Evolutionary conservation across 2,797 vertebrate genomes (phyloP).

Genomic region (Thamnophis elegans): DNA sequence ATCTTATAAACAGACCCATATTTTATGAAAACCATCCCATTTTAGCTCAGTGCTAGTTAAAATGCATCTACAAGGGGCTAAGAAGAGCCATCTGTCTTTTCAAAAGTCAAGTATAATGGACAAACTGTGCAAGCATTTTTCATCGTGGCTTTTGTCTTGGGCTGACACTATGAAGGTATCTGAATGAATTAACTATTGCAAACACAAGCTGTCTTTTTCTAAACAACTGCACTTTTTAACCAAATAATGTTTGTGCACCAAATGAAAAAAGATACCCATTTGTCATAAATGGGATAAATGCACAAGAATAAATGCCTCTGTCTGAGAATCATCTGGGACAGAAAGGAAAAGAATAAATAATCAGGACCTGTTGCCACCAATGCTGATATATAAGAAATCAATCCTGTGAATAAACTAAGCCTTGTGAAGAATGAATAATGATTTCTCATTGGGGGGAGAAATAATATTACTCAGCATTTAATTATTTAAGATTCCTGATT

Average conservation of each 20-base stretch:
- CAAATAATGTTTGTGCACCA: not conserved
- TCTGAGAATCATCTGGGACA: not conserved
- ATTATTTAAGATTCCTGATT: constrained; percentile 44
- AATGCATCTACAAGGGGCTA: not conserved
- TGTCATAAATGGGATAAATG: not conserved
- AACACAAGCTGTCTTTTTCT: not conserved
- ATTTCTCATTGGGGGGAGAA: not conserved
- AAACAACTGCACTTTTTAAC: not conserved
- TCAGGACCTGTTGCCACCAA: not conserved
- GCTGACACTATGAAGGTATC: not conserved
- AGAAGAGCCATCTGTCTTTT: not conserved
- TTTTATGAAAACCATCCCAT: not conserved
- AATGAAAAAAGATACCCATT: not conserved
- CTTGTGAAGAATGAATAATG: constrained; percentile 1
- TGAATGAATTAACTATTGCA: not conserved
- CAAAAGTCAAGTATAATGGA: not conserved
- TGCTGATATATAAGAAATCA: constrained; percentile 8
- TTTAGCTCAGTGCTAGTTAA: not conserved
- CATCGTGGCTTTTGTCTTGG: not conserved
- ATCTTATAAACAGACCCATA: not conserved
- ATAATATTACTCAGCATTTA: constrained; percentile 26
- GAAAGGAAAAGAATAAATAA: not conserved
- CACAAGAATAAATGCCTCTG: not conserved
- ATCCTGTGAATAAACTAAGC: constrained; percentile 17
- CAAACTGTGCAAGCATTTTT: not conserved